Percentiles rank a stretch among this genome's conserved stretches.
phyloP scores from a whole-genome alignment of 30 jellyfish, hydroid and myxozoan species.

The Euphysa ruthae region DNA sequence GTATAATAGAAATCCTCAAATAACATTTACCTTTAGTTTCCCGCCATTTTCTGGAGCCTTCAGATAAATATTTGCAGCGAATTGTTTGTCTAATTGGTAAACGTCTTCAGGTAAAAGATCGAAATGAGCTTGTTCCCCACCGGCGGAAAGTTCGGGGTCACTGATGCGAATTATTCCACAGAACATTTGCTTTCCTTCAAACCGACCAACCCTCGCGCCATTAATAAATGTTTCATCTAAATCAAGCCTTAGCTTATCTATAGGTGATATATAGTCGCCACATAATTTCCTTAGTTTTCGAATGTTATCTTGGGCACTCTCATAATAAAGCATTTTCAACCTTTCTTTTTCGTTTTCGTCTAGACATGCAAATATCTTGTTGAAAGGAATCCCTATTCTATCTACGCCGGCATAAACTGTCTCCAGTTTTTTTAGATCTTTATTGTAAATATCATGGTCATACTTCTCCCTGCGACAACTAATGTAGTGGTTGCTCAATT shows the following conservation, averaged over 20 bases:
- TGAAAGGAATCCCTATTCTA: not conserved
- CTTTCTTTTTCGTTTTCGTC: not conserved
- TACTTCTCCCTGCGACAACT: not conserved
- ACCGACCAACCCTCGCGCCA: not conserved
- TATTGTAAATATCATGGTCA: not conserved
- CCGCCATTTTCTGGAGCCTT: not conserved
- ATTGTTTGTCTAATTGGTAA: not conserved
- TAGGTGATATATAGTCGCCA: not conserved
- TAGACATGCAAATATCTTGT: not conserved
- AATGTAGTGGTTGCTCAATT: not conserved
- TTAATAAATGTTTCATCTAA: not conserved
- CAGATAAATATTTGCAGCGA: not conserved
- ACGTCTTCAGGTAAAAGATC: not conserved
- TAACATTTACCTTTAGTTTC: not conserved
- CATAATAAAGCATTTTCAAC: not conserved
- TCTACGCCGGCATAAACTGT: not conserved
- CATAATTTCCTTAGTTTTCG: not conserved
- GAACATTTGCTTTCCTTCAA: slow-evolving; percentile 1
- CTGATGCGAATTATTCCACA: not conserved
- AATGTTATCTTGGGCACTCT: not conserved
- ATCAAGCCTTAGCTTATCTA: not conserved
- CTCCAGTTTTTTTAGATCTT: not conserved
- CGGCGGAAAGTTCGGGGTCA: not conserved
- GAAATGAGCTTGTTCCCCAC: not conserved
- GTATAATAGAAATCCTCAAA: too few species aligned